Evolutionary conservation across 2,113 vertebrate species (phyloP).

Genomic region (Piliocolobus tephrosceles): DNA sequence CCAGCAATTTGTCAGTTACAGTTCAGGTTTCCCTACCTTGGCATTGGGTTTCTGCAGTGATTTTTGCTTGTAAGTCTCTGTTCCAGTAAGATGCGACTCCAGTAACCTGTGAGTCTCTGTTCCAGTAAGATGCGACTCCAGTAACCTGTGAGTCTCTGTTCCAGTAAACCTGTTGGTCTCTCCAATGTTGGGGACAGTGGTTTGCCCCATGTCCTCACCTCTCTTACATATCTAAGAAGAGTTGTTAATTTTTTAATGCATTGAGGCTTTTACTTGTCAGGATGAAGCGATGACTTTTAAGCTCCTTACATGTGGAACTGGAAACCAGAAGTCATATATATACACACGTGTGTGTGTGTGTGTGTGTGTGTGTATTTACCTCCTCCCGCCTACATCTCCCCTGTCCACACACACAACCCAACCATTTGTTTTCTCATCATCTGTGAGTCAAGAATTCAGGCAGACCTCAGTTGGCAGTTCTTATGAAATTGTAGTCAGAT

Average conservation of each 20-base stretch:
- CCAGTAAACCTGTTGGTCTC: neutral
- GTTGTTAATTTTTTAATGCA: neutral
- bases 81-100: neutral
- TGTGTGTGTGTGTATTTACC: fast-evolving
- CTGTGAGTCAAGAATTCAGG: neutral
- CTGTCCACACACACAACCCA: too few relatives aligned
- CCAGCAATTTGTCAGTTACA: neutral
- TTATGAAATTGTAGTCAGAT: neutral
- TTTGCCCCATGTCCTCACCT: neutral
- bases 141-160: neutral
- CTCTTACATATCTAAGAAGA: neutral
- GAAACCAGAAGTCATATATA: neutral
- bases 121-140: neutral
- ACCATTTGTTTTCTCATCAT: neutral
- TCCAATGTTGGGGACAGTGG: neutral
- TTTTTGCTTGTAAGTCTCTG: neutral
- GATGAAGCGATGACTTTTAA: neutral
- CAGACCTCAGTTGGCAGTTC: neutral
- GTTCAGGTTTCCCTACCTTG: neutral
- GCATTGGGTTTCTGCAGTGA: neutral
- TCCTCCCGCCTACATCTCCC: too few relatives aligned
- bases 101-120: neutral
- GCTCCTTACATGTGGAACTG: neutral
- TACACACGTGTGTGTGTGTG: too few relatives aligned
- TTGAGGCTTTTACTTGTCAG: neutral